Percentiles rank a stretch among this genome's conserved stretches.
phyloP scores from a whole-genome alignment of 2,797 vertebrate species.

The Arvicola amphibius region DNA sequence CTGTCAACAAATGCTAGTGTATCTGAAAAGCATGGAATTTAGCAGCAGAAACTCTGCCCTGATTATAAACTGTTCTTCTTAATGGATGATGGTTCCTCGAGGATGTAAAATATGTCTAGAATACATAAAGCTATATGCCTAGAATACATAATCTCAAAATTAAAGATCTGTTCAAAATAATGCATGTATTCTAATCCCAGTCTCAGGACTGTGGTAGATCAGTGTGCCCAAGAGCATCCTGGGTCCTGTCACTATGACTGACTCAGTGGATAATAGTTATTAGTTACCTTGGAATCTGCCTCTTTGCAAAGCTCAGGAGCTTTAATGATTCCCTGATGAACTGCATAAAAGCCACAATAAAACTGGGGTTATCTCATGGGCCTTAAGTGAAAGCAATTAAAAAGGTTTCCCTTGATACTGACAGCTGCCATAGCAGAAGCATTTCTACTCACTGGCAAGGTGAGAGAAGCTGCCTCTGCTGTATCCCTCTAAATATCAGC shows the following conservation, averaged over 20 bases:
- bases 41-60: neutral
- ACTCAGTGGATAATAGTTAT: accelerated
- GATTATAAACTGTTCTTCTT: accelerated
- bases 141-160: accelerated
- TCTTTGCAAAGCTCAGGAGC: neutral
- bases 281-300: neutral
- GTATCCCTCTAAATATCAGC: neutral
- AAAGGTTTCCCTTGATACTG: neutral
- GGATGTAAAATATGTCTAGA: too few relatives aligned
- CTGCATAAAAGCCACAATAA: neutral
- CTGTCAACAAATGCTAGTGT: neutral
- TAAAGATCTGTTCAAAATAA: neutral
- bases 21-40: neutral
- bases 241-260: accelerated
- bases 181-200: accelerated
- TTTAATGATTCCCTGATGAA: neutral
- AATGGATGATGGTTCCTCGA: accelerated
- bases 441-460: neutral
- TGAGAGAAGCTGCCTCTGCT: neutral
- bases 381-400: neutral
- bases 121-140: accelerated
- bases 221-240: accelerated
- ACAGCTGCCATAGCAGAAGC: neutral
- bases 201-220: too few relatives aligned
- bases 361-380: accelerated